These are phyloP conservation scores for Drosophila birchii DNA, from an alignment of 2,888 invertebrate genomes.

Conservation along the genomic window DNA sequence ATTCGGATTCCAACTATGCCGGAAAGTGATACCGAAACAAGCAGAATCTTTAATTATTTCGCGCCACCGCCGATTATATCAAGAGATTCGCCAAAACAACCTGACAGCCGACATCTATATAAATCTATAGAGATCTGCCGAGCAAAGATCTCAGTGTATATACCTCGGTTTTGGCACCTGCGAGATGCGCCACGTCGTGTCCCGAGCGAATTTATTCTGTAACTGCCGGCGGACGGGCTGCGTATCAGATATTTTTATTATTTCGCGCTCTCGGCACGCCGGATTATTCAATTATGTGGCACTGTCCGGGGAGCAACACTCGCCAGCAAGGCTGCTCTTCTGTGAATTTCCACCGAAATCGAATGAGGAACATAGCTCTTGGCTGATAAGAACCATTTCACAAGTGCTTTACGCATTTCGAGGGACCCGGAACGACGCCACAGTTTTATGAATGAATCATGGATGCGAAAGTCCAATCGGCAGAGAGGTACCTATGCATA, in stretches of 20 bases:
- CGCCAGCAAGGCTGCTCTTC: conserved; percentile 24
- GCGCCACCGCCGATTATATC: conserved; percentile 5
- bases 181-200: conserved; percentile 45
- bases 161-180: conserved; percentile 37
- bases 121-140: conserved; percentile 2
- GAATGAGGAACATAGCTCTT: conserved; percentile 4
- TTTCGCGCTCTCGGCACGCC: conserved; percentile 44
- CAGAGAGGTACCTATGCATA: background rate
- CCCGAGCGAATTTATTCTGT: conserved; percentile 50
- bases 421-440: background rate
- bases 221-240: conserved; percentile 52
- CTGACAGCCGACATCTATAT: conserved; percentile 14
- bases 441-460: conserved; percentile 61
- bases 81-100: conserved; percentile 5
- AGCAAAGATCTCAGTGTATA: conserved; percentile 5
- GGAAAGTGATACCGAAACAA: conserved; percentile 13
- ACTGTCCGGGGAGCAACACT: conserved; percentile 22
- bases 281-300: conserved; percentile 54
- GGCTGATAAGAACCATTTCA: conserved; percentile 62
- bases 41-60: conserved; percentile 4
- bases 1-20: background rate
- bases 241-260: conserved; percentile 46
- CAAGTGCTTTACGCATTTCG: conserved; percentile 53
- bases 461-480: conserved; percentile 12
- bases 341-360: conserved; percentile 36